Evolutionary conservation across 53 echinoderm and acorn worm species (phyloP).

Genomic region (Hippasteria phrygiana): DNA sequence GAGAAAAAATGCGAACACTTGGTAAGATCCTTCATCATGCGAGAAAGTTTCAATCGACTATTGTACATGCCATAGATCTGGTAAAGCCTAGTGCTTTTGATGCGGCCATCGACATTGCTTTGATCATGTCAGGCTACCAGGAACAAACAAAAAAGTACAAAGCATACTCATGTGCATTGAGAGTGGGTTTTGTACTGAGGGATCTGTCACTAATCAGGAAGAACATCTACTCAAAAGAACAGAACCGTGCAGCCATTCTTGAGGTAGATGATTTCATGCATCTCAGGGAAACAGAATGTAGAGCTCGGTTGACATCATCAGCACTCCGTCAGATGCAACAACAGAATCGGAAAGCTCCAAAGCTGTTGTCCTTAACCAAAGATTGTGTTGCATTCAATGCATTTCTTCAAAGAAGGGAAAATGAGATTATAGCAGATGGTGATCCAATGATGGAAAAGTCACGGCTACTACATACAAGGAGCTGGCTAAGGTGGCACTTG

Average conservation of each 20-base stretch:
- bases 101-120: too few relatives aligned
- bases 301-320: slow-evolving; percentile 9
- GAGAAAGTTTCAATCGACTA: too few relatives aligned
- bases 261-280: slow-evolving; percentile 50
- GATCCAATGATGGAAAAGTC: neutral
- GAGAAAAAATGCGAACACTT: too few relatives aligned
- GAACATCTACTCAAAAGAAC: neutral
- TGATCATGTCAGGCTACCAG: slow-evolving; percentile 47
- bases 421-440: neutral
- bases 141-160: slow-evolving; percentile 7
- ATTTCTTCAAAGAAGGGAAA: slow-evolving; percentile 9
- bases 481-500: slow-evolving; percentile 12
- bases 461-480: neutral
- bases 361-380: slow-evolving; percentile 45
- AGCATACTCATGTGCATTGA: slow-evolving; percentile 30
- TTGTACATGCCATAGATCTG: too few relatives aligned
- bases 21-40: too few relatives aligned
- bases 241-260: neutral
- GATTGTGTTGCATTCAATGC: slow-evolving; percentile 47
- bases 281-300: slow-evolving; percentile 3
- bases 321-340: slow-evolving; percentile 46
- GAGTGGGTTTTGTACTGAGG: slow-evolving; percentile 46
- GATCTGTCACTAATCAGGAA: slow-evolving; percentile 21
- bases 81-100: too few relatives aligned
- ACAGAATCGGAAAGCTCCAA: slow-evolving; percentile 15